Conservation (phyloP, 2,888 invertebrate species). For the Tupiocoris notatus region DNA sequence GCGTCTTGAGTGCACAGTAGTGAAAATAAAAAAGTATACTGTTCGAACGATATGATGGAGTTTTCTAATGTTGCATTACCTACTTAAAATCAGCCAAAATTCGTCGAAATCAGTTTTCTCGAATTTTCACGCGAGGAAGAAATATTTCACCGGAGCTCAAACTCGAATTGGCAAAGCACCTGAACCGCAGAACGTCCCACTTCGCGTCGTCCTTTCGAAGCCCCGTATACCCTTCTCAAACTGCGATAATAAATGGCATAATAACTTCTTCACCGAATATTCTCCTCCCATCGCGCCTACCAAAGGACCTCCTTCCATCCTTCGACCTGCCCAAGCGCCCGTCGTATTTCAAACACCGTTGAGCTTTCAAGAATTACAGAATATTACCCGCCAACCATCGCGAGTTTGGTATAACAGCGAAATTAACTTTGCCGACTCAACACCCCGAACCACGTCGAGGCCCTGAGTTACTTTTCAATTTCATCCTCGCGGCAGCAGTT, state of each 20-base stretch:
- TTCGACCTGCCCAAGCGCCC: background rate
- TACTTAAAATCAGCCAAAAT: too few relatives aligned
- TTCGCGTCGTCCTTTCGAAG: background rate
- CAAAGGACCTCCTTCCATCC: background rate
- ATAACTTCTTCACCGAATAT: slow-evolving; percentile 18
- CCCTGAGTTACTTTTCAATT: slow-evolving; percentile 32
- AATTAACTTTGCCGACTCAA: slow-evolving; percentile 2
- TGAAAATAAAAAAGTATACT: too few relatives aligned
- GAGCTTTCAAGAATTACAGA: slow-evolving; percentile 23
- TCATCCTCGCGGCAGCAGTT: background rate
- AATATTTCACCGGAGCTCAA: too few relatives aligned
- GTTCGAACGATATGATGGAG: too few relatives aligned
- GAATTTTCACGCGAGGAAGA: too few relatives aligned
- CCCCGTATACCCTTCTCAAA: background rate
- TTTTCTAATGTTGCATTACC: too few relatives aligned
- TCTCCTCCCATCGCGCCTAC: background rate
- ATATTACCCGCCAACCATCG: slow-evolving; percentile 17
- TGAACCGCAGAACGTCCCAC: too few relatives aligned
- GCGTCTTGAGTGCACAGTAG: too few relatives aligned
- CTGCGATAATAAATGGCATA: slow-evolving; percentile 26
- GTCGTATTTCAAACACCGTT: slow-evolving; percentile 18
- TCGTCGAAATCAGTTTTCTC: too few relatives aligned
- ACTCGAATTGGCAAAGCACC: too few relatives aligned
- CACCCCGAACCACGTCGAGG: background rate
- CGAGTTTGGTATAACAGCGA: slow-evolving; percentile 2